Conservation (phyloP, 2,888 invertebrate genomes). For the Thymelicus acteon region DNA sequence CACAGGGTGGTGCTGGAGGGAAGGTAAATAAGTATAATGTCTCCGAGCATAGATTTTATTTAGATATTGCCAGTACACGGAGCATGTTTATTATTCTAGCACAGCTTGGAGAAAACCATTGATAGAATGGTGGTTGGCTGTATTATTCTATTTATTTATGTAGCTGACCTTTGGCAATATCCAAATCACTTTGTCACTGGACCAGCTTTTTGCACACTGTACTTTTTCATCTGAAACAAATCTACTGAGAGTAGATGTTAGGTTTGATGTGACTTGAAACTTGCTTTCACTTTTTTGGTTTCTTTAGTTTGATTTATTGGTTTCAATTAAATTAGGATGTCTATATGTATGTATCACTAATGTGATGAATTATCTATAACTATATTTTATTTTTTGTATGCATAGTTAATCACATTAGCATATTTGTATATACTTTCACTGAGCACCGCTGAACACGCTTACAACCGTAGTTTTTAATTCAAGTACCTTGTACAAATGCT, state of each 20-base stretch:
- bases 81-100: constrained; percentile 64
- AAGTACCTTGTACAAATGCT: constrained; percentile 13
- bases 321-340: constrained; percentile 19
- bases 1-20: constrained; percentile 80
- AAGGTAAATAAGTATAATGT: constrained; percentile 72
- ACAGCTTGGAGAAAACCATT: constrained; percentile 55
- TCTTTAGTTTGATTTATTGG: not conserved
- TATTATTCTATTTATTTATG: constrained; percentile 38
- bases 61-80: constrained; percentile 58
- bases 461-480: constrained; percentile 1
- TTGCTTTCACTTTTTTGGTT: constrained; percentile 28
- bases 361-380: constrained; percentile 7
- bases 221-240: constrained; percentile 26
- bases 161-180: constrained; percentile 23
- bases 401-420: constrained; percentile 5
- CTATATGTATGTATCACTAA: constrained; percentile 4
- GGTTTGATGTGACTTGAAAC: constrained; percentile 1
- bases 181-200: constrained; percentile 29
- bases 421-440: constrained; percentile 11
- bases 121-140: constrained; percentile 52
- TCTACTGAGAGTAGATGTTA: constrained; percentile 42
- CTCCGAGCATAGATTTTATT: constrained; percentile 56
- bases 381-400: not conserved
- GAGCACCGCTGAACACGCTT: constrained; percentile 22
- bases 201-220: constrained; percentile 30